phyloP scores from a whole-genome alignment of 2,797 vertebrate species.

The Benthosema pterotum region DNA sequence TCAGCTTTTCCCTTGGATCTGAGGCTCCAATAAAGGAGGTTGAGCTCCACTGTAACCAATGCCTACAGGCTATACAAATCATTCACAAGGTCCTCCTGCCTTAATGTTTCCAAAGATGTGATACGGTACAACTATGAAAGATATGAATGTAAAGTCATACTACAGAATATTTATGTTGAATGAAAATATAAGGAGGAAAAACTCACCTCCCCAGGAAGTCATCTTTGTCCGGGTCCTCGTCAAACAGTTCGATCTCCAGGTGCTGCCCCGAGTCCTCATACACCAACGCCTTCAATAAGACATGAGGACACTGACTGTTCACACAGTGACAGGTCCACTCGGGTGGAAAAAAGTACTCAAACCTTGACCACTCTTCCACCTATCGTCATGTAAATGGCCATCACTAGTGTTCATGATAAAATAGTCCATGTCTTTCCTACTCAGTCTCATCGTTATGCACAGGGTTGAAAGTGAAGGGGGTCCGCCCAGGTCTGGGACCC shows the following conservation, averaged over 20 bases:
- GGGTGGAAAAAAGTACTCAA: too few species aligned
- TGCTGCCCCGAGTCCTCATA: slow-evolving; percentile 94
- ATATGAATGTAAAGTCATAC: not conserved
- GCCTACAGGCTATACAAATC: not conserved
- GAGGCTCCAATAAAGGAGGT: slow-evolving; percentile 12
- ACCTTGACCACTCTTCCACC: too few species aligned
- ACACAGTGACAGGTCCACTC: not conserved
- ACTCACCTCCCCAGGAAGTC: slow-evolving; percentile 95
- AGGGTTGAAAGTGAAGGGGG: too few species aligned
- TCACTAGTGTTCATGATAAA: too few species aligned
- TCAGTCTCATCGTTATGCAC: too few species aligned
- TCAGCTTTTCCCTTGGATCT: slow-evolving; percentile 23
- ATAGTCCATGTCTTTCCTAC: too few species aligned
- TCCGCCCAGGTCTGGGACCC: too few species aligned
- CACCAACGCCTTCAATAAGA: slow-evolving; percentile 85
- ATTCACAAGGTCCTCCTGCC: not conserved
- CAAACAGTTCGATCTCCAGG: slow-evolving; percentile 96
- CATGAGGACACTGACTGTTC: slow-evolving; percentile 13
- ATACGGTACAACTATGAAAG: not conserved
- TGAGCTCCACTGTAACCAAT: slow-evolving; percentile 10
- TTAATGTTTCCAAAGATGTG: not conserved
- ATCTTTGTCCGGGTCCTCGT: slow-evolving; percentile 98
- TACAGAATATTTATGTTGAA: too few species aligned
- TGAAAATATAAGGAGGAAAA: slow-evolving; percentile 13
- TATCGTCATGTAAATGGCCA: too few species aligned